Percentiles rank a stretch among this genome's conserved stretches.
Evolutionary conservation across 2,797 vertebrate species (phyloP).

Genomic region (Chaetophractus vellerosus): DNA sequence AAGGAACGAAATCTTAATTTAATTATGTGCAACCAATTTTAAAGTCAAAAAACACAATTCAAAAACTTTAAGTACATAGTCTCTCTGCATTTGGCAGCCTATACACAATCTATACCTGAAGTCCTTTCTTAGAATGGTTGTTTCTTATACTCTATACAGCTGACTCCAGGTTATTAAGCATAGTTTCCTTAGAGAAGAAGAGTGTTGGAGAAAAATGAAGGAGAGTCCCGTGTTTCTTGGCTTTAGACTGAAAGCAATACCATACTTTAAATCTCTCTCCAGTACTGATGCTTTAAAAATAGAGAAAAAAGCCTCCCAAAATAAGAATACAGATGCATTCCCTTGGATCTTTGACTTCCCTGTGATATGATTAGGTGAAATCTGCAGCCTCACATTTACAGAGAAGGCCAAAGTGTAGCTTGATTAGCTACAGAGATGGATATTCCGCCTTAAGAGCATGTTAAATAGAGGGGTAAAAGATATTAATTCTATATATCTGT

Average conservation of each 20-base stretch:
- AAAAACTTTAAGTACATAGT: background rate
- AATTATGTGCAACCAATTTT: background rate
- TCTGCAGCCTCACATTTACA: background rate
- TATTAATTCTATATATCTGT: background rate
- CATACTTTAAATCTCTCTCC: background rate
- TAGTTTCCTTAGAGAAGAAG: background rate
- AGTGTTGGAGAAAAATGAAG: background rate
- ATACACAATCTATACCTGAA: background rate
- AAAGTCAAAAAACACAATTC: background rate
- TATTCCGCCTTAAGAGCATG: background rate
- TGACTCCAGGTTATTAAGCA: background rate
- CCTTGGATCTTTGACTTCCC: background rate
- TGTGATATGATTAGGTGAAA: background rate
- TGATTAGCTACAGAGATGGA: too few relatives aligned
- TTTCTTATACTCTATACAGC: background rate
- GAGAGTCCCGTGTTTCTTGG: background rate
- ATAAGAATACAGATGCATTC: background rate
- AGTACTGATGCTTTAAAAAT: background rate
- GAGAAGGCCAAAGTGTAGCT: background rate
- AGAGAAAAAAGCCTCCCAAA: background rate
- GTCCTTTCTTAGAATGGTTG: background rate
- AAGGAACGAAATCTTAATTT: background rate
- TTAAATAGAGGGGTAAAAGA: background rate
- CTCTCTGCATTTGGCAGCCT: background rate
- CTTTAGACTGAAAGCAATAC: background rate